Evolutionary conservation across 2,113 vertebrate genomes (phyloP), one percentile per base, ranked within the genome.

Genomic region (Chloropsis cyanopogon): DNA sequence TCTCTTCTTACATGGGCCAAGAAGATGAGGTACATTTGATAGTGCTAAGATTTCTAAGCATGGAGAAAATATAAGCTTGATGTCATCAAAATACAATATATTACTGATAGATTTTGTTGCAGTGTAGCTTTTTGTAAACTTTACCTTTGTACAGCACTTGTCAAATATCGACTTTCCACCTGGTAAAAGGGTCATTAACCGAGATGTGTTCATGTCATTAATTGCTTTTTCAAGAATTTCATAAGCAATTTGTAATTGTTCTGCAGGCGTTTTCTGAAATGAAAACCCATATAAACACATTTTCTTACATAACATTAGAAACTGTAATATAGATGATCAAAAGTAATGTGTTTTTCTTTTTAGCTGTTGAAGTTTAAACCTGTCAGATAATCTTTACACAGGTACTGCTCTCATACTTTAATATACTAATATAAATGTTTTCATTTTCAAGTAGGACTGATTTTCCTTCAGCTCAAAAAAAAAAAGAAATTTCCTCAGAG

Each of bases 81-180:
- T 52, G 9, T 50, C 39, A 78, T 61, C 33, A 86, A 91, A 82
- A 64, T 44, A 25, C 61, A 47, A 71, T 14, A 22, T 25, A 85
- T 39, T 86, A 77, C 49, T 86, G 60, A 46, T 21, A 83, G 35
- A 53, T 64, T 65, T 81, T 78, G 18, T 37, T 42, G 24, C 16
- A 53, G 54, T 20, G 16, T 44, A 90, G 78, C 22, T 89, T 41
- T 86, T 82, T 82, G n/a, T 64, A 66, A 22, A 44, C 33, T 89
- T 90, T 97, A 99, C 99, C 98, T 98, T 98, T 92, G 97, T 93
- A 79, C 95, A 98, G 54, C 96, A 98, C 88, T 78, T 96, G 91
- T 99, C 99, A 96, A 96, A 96, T 83, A 98, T 50, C 1, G 96
- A 98, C 42, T 97, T 97, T 65, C 86, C 95, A 88, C 98, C 95